Conservation (phyloP, 2,888 invertebrate species). For the Stramonita haemastoma region DNA sequence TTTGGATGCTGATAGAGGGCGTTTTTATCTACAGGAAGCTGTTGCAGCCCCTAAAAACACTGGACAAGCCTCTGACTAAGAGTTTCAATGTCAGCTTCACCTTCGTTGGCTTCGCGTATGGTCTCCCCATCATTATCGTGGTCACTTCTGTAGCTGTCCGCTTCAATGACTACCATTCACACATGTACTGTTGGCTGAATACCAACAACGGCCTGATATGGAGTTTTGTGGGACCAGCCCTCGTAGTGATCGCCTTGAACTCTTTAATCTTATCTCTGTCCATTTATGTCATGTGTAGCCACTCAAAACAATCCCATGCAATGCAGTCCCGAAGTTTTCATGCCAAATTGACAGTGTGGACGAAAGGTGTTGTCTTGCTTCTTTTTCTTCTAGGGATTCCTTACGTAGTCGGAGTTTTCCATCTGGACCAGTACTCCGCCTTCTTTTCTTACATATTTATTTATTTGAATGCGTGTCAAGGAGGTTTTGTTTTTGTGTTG, state of each 20-base stretch:
- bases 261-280: neutral
- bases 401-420: conserved; percentile 2
- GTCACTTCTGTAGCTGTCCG: neutral
- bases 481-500: neutral
- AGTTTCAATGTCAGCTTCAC: neutral
- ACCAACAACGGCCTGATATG: neutral
- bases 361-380: neutral
- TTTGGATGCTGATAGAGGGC: conserved; percentile 19
- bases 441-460: conserved; percentile 22
- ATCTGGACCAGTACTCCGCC: neutral
- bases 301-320: neutral
- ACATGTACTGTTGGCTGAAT: conserved; percentile 11
- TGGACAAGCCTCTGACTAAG: neutral
- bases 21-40: neutral
- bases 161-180: neutral
- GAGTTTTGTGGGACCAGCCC: conserved; percentile 10
- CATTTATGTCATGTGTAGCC: conserved; percentile 12
- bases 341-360: neutral
- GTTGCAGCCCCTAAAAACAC: neutral
- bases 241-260: neutral
- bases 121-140: neutral
- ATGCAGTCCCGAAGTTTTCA: neutral
- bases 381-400: neutral
- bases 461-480: neutral
- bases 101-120: neutral